A percentile compares a stretch with the other conserved stretches of the same genome.
phyloP scores from a whole-genome alignment of 2,113 vertebrate genomes.

The Brevimyrus niger region DNA sequence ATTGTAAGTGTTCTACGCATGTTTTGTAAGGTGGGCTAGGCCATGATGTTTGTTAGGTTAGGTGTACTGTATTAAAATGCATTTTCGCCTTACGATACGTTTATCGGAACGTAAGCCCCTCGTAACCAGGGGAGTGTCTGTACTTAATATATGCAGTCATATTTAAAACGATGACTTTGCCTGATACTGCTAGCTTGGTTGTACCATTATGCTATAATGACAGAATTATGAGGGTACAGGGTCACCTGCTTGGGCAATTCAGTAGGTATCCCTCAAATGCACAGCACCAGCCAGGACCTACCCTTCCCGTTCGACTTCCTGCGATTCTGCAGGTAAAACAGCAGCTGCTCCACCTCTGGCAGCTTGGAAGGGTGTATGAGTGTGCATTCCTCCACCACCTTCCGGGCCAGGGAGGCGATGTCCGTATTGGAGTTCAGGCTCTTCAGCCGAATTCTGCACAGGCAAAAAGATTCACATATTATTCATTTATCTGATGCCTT shows the following conservation, averaged over 20 bases:
- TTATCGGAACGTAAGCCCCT: too few relatives aligned
- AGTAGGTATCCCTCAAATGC: background rate
- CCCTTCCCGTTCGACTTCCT: slow-evolving; percentile 67
- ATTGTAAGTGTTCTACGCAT: too few relatives aligned
- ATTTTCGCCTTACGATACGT: too few relatives aligned
- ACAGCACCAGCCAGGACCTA: slow-evolving; percentile 25
- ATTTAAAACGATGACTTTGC: background rate
- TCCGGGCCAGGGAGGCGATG: slow-evolving; percentile 79
- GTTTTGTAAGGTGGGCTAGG: too few relatives aligned
- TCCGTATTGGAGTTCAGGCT: slow-evolving; percentile 89
- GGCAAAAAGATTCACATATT: background rate
- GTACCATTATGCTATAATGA: background rate
- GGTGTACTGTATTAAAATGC: too few relatives aligned
- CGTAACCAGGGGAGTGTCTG: too few relatives aligned
- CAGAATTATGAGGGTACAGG: background rate
- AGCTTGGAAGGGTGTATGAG: slow-evolving; percentile 84
- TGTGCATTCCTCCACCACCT: slow-evolving; percentile 93
- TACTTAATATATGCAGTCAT: background rate
- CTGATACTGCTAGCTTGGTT: background rate
- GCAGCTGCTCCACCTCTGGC: slow-evolving; percentile 83
- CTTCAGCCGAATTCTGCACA: slow-evolving; percentile 84
- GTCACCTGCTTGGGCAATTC: background rate
- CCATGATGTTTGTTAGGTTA: too few relatives aligned
- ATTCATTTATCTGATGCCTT: background rate
- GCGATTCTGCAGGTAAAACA: slow-evolving; percentile 90